phyloP scores from a whole-genome alignment of 2,113 vertebrate species.

The Micromys minutus region DNA sequence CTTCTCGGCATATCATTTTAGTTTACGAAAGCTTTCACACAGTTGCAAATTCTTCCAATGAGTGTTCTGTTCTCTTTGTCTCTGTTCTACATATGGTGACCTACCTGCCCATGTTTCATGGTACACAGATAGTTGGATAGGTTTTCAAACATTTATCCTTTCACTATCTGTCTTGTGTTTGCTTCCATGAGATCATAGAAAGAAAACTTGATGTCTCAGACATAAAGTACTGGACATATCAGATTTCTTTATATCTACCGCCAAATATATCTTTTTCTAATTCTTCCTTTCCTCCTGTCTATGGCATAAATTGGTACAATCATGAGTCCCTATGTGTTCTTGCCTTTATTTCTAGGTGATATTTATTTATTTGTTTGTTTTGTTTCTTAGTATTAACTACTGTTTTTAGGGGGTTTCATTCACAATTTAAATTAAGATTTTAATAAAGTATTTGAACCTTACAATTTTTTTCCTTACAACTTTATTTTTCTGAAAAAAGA shows the following conservation, averaged over 20 bases:
- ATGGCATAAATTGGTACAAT: neutral
- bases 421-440: no score
- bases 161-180: accelerated
- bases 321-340: neutral
- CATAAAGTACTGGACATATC: neutral
- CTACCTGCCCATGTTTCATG: neutral
- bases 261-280: neutral
- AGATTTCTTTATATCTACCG: neutral
- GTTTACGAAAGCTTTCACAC: neutral
- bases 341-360: neutral
- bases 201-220: neutral
- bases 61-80: neutral
- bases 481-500: no score
- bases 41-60: neutral
- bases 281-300: neutral
- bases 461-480: no score
- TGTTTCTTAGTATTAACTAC: no score
- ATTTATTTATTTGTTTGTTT: neutral
- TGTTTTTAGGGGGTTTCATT: no score
- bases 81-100: neutral
- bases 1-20: neutral
- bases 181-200: neutral
- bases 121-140: neutral
- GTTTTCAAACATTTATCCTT: neutral
- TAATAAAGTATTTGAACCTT: no score